Conservation (phyloP, 2,113 vertebrate genomes). For the Leptosomus discolor region DNA sequence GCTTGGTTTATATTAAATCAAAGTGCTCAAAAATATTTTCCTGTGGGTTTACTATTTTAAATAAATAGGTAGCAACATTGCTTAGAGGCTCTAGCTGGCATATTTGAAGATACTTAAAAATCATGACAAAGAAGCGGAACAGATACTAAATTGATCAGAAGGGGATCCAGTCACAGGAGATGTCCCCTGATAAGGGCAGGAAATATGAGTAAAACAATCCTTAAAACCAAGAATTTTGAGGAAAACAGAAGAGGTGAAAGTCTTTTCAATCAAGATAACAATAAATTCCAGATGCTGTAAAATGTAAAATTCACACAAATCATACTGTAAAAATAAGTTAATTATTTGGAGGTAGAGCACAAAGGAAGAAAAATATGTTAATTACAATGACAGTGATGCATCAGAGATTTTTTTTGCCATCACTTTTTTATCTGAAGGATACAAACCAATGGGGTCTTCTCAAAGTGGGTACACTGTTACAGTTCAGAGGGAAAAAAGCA, state of each 20-base stretch:
- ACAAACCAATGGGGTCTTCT: not conserved
- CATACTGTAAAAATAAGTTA: not conserved
- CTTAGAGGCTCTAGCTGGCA: not conserved
- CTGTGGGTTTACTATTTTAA: not conserved
- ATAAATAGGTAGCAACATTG: conserved; percentile 33
- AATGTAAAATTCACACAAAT: not conserved
- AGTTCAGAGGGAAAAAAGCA: not conserved
- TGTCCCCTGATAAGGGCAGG: not conserved
- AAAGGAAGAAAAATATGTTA: not conserved
- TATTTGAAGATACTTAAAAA: conserved; percentile 37
- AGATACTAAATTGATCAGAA: not conserved
- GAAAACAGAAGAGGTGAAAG: not conserved
- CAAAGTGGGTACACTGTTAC: not conserved
- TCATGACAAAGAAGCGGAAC: not conserved
- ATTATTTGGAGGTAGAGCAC: not conserved
- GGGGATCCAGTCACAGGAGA: not conserved
- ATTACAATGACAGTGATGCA: not conserved
- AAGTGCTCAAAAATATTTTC: conserved; percentile 41
- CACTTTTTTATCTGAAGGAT: not conserved
- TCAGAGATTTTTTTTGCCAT: not conserved
- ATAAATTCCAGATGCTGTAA: not conserved
- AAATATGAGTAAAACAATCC: not conserved
- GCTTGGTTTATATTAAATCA: conserved; percentile 38
- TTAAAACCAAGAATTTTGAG: not conserved
- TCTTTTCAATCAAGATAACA: not conserved